These are phyloP conservation scores for Nephrotoma flavescens DNA, from an alignment of 2,888 invertebrate species.

Conservation along the genomic window DNA sequence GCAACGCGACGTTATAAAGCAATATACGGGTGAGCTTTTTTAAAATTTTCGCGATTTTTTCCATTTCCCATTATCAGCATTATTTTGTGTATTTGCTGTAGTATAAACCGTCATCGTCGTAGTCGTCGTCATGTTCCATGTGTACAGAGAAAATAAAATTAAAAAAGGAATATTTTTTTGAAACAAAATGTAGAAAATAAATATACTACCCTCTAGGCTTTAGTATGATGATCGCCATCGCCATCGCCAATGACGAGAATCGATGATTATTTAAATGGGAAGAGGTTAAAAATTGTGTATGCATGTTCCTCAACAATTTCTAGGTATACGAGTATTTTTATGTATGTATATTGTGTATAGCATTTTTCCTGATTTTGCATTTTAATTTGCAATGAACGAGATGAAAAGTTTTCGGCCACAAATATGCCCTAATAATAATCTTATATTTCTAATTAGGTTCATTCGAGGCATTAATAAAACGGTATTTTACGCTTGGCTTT, in stretches of 20 bases:
- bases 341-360: background rate
- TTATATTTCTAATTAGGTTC: background rate
- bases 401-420: background rate
- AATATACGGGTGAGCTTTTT: background rate
- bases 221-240: background rate
- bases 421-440: background rate
- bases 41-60: background rate
- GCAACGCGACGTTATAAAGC: background rate
- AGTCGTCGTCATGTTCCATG: background rate
- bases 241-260: slow-evolving; percentile 1
- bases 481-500: too few species aligned
- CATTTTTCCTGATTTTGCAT: background rate
- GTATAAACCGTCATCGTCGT: background rate
- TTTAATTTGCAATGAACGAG: background rate
- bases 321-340: background rate
- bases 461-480: too few species aligned
- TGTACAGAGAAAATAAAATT: background rate
- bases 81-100: background rate
- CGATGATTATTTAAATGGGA: background rate
- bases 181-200: background rate
- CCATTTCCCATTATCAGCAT: background rate
- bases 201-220: slow-evolving; percentile 2
- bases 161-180: background rate
- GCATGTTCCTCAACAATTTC: background rate
- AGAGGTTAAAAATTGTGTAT: slow-evolving; percentile 3